Conservation (phyloP, 1,140 invertebrate species). For the Polyergus mexicanus region DNA sequence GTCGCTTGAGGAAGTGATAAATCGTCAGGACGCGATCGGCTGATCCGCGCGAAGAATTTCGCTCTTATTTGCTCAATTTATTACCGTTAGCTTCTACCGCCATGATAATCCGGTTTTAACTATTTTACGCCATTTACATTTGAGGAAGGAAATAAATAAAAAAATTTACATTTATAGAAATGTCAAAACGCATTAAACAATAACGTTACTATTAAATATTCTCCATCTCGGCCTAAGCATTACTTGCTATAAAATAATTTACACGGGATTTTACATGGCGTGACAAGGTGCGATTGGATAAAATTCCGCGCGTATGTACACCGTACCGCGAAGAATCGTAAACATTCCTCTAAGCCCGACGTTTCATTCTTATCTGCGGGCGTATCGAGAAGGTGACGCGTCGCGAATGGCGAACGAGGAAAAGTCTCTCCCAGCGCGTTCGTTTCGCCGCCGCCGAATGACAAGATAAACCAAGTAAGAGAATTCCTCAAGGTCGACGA, state of each 20-base stretch:
- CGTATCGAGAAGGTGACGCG: slow-evolving; percentile 44
- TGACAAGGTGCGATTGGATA: slow-evolving; percentile 42
- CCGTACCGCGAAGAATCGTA: slow-evolving; percentile 36
- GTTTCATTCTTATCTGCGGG: slow-evolving; percentile 46
- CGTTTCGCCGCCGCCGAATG: background rate
- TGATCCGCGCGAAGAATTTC: slow-evolving; percentile 33
- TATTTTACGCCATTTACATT: background rate
- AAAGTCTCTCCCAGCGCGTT: slow-evolving; percentile 44
- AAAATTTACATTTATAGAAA: slow-evolving; percentile 9
- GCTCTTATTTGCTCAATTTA: slow-evolving; percentile 74
- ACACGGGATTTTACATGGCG: slow-evolving; percentile 31
- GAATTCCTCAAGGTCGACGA: slow-evolving; percentile 59
- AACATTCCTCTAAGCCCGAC: slow-evolving; percentile 38
- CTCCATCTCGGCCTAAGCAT: slow-evolving; percentile 1
- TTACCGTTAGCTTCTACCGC: slow-evolving; percentile 64
- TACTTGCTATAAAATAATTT: slow-evolving; percentile 54
- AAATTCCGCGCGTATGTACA: slow-evolving; percentile 39
- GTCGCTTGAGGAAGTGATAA: slow-evolving; percentile 65
- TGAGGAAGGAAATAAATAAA: background rate
- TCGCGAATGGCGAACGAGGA: slow-evolving; percentile 45
- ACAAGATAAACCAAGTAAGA: slow-evolving; percentile 45
- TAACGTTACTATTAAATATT: slow-evolving; percentile 22
- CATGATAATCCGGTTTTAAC: background rate
- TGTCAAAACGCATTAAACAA: background rate
- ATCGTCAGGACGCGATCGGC: slow-evolving; percentile 52